Conservation (phyloP, 1,140 invertebrate species). For the Platyscapa corneri region DNA sequence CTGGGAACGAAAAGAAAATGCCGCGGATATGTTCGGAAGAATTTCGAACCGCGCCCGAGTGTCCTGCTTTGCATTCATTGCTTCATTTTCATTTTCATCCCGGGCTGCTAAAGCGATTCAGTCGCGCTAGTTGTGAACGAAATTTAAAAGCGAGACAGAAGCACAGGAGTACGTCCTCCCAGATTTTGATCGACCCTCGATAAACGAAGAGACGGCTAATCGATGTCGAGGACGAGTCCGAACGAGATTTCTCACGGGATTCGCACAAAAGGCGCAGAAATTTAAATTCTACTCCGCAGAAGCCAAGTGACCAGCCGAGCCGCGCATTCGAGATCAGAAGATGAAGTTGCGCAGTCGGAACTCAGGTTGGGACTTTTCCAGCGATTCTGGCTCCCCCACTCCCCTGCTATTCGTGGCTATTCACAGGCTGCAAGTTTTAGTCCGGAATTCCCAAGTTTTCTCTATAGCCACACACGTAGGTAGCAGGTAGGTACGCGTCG, state of each 20-base stretch:
- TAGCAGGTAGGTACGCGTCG: not conserved
- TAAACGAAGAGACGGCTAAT: not conserved
- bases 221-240: not conserved
- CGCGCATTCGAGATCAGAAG: not conserved
- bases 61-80: no score
- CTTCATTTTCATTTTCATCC: no score
- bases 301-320: no score
- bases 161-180: not conserved
- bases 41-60: no score
- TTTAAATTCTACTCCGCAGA: not conserved
- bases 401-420: not conserved
- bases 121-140: no score
- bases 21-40: no score
- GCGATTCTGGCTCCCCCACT: no score
- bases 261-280: not conserved
- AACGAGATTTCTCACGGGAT: not conserved
- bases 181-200: not conserved
- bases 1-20: no score
- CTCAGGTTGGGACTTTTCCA: no score
- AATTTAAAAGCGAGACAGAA: no score
- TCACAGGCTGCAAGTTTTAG: not conserved
- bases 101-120: no score
- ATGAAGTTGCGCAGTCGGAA: no score
- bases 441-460: slow-evolving; percentile 60
- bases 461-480: not conserved